Evolutionary conservation across 2,797 vertebrate genomes (phyloP), one percentile per base, ranked within the genome.

Genomic region (Ptychadena robeensis): DNA sequence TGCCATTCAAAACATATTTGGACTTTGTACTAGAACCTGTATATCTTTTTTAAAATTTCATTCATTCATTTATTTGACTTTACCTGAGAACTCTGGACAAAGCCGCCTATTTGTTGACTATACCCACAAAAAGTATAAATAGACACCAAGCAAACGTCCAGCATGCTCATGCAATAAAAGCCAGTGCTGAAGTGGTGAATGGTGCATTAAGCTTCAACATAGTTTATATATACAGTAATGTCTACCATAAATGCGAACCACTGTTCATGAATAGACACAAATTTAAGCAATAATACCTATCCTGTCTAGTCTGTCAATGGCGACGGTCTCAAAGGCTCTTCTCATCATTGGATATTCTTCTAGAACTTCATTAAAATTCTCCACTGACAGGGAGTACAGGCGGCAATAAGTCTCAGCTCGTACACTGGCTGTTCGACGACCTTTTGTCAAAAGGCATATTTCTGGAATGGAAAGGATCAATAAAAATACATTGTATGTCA

Each of bases 271-370:
- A 77, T 35, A n/a, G 4, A 81, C 40, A 61, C 34, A 79, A 64
- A 28, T 14, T 22, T 28, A 38, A 73, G 71, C 86, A n/a, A 74
- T 11, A 87, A 85, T 96, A 99, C 98, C 98, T 81, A 99, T 99
- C 88, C 98, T 96, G 91, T 99, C 97, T 85, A 99, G 89, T 67
- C 98, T 96, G 88, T 98, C 97, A 32, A 98, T 98, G 87, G 97
- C 97, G 15, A 98, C 97, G 0, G 96, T 98, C 91, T 98, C 97
- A 70, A 98, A 98, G 75, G 97, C 97, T 14, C 96, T 94, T n/a
- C 98, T 95, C 98, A 99, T 99, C 98, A 99, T 99, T 9, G 98
- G 98, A 85, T 99, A 99, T 88, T 99, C 98, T 81, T 99, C 98
- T 81, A 99, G 91, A 82, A 99, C 98, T 91, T 99, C 98, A 2